These are phyloP conservation scores for Cyclophora albipunctata DNA, from an alignment of 2,888 invertebrate genomes.

Conservation along the genomic window DNA sequence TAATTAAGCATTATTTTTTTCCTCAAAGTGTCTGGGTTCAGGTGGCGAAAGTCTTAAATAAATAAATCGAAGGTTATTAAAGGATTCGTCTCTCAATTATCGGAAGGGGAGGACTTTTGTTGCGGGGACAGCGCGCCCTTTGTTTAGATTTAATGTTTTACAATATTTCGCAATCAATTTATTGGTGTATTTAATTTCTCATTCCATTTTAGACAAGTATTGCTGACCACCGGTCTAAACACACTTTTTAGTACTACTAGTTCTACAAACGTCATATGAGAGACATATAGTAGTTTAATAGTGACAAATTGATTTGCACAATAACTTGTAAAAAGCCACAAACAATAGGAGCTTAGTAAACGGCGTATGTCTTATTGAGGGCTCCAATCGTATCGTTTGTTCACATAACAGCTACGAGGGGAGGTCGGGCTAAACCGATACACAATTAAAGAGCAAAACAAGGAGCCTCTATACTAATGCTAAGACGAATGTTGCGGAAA, in stretches of 20 bases:
- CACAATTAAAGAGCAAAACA: slow-evolving; percentile 72
- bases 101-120: slow-evolving; percentile 34
- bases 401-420: slow-evolving; percentile 15
- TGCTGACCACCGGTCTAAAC: too few species aligned
- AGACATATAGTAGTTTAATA: too few species aligned
- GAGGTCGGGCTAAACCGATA: slow-evolving; percentile 55
- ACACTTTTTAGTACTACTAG: too few species aligned
- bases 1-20: slow-evolving; percentile 46
- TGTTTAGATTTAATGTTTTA: slow-evolving; percentile 9
- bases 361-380: not conserved
- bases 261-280: too few species aligned
- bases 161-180: not conserved
- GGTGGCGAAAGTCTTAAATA: slow-evolving; percentile 65
- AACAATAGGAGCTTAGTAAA: not conserved
- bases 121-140: slow-evolving; percentile 23
- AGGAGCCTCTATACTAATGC: slow-evolving; percentile 65
- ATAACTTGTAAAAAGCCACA: too few species aligned
- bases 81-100: slow-evolving; percentile 53
- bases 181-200: too few species aligned
- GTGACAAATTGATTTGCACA: too few species aligned
- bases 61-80: slow-evolving; percentile 64
- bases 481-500: slow-evolving; percentile 75
- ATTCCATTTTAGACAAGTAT: too few species aligned
- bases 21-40: slow-evolving; percentile 44
- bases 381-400: not conserved